Conservation (phyloP, 1,140 invertebrate species). For the Heterodera schachtii region DNA sequence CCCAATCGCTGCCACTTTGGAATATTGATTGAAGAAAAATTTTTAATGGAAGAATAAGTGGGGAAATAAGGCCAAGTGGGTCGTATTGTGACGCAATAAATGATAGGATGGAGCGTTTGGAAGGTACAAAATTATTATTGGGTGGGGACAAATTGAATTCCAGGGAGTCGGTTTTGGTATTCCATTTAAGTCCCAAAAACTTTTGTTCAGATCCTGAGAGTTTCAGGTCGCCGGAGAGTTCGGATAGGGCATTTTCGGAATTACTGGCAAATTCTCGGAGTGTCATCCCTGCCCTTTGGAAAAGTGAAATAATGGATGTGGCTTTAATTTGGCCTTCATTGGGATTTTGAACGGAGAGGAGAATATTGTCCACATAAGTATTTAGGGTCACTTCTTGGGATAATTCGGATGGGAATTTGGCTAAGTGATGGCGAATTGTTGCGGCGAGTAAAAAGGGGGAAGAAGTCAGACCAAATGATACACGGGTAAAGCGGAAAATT, state of each 20-base stretch:
- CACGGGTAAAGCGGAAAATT: constrained; percentile 27
- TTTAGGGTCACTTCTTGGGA: not conserved
- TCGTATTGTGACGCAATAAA: constrained; percentile 3
- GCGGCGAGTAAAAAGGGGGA: constrained; percentile 13
- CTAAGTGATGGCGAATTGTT: not conserved
- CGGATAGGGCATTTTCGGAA: not conserved
- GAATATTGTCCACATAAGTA: too few relatives aligned
- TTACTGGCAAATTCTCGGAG: not conserved
- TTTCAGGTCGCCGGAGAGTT: not conserved
- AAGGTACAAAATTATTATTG: not conserved
- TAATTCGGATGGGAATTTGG: not conserved
- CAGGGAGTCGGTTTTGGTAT: not conserved
- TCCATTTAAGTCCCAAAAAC: not conserved
- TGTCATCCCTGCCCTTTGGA: not conserved
- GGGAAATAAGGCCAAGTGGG: not conserved
- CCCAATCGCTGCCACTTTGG: not conserved
- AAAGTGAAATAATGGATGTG: not conserved
- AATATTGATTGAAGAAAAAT: constrained; percentile 1
- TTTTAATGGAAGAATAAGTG: not conserved
- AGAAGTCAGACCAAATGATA: constrained; percentile 10
- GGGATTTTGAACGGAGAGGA: not conserved
- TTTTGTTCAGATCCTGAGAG: not conserved
- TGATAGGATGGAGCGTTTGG: not conserved
- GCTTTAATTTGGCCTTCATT: not conserved
- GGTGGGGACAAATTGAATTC: not conserved